A percentile compares a stretch with the other conserved stretches of the same genome.
Conservation (phyloP, 2,113 vertebrate species). For the Mixornis gularis region DNA sequence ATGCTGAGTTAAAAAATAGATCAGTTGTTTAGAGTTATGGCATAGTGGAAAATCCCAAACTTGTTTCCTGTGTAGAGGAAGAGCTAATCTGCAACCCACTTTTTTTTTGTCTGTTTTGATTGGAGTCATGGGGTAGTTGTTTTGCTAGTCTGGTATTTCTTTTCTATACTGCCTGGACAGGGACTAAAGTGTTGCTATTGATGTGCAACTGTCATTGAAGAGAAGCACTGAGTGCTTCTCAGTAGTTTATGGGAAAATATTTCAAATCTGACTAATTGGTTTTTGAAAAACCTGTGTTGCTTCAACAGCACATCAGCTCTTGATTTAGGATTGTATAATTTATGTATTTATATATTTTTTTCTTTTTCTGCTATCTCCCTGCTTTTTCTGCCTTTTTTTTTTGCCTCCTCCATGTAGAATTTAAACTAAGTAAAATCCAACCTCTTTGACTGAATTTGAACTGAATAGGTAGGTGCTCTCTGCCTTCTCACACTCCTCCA, state of each 20-base stretch:
- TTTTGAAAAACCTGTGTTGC: neutral
- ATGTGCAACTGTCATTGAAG: neutral
- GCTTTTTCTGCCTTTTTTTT: neutral
- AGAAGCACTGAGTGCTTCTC: neutral
- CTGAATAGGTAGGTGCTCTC: neutral
- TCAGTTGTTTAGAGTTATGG: neutral
- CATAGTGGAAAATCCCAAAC: neutral
- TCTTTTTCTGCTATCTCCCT: neutral
- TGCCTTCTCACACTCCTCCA: neutral
- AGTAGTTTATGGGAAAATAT: neutral
- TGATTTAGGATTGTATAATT: neutral
- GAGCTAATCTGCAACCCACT: neutral
- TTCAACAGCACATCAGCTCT: neutral
- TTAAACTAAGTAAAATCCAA: neutral
- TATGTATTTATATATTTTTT: neutral
- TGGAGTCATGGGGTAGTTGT: neutral
- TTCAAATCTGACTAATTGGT: neutral
- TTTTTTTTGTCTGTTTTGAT: neutral
- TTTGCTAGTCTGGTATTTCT: neutral
- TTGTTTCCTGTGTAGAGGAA: neutral
- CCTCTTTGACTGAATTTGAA: neutral
- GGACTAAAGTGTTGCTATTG: neutral
- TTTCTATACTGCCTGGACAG: neutral
- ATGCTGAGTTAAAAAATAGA: neutral
- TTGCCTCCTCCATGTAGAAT: neutral